A percentile compares a stretch with the other conserved stretches of the same genome.
phyloP scores from a whole-genome alignment of 2,888 invertebrate species.

The Amblyjoppa proteus region DNA sequence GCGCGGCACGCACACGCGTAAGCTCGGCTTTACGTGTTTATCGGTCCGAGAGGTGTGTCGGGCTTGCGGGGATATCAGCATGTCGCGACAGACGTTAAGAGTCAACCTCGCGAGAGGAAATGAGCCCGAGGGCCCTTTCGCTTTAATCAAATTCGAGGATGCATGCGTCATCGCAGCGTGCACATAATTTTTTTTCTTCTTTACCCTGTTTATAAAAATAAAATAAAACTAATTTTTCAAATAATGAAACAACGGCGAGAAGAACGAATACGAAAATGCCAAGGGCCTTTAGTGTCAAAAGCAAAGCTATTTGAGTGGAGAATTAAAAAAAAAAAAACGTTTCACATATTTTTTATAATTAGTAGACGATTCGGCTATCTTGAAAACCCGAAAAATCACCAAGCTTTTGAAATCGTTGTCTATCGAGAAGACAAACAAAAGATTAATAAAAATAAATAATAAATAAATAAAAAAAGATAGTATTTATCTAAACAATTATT shows the following conservation, averaged over 20 bases:
- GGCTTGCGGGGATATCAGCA: slow-evolving; percentile 6
- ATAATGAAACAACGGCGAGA: not conserved
- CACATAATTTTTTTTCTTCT: not conserved
- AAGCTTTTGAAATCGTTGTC: too few relatives aligned
- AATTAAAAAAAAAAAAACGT: too few relatives aligned
- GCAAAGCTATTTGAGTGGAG: not conserved
- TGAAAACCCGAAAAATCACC: too few relatives aligned
- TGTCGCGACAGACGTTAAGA: slow-evolving; percentile 5
- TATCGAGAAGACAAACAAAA: not conserved
- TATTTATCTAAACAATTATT: too few relatives aligned
- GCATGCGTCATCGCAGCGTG: not conserved
- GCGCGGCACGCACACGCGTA: not conserved
- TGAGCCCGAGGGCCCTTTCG: slow-evolving; percentile 48
- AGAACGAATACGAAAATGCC: not conserved
- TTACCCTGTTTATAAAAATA: not conserved
- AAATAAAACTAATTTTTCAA: not conserved
- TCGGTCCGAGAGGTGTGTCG: slow-evolving; percentile 15
- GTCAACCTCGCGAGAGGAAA: slow-evolving; percentile 55
- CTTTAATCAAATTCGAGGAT: slow-evolving; percentile 70
- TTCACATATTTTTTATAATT: not conserved
- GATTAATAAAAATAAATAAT: not conserved
- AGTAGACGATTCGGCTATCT: not conserved
- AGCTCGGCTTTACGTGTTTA: slow-evolving; percentile 18
- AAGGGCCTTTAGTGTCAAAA: not conserved
- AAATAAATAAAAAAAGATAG: not conserved